Conservation (phyloP, 2,113 vertebrate species). For the Pycnonotus jocosus region DNA sequence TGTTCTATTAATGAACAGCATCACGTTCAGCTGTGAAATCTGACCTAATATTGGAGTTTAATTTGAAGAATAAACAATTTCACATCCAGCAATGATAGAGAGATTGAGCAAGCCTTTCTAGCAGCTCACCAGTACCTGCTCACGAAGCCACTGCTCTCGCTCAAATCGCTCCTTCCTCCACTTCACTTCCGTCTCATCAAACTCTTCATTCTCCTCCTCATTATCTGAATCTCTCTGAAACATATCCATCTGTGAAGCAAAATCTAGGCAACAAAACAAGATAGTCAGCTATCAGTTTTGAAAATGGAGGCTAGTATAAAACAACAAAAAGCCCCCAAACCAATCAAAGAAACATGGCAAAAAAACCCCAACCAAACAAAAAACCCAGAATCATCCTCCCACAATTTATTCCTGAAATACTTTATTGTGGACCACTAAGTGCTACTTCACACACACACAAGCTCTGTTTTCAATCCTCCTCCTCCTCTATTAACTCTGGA, state of each 20-base stretch:
- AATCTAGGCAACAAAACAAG: slow-evolving; percentile 64
- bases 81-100: neutral
- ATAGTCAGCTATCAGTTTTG: neutral
- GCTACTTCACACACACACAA: neutral
- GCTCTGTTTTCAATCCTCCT: neutral
- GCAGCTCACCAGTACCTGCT: slow-evolving; percentile 78
- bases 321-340: fast-evolving
- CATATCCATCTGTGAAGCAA: slow-evolving; percentile 74
- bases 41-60: neutral
- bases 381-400: neutral
- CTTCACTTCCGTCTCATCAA: slow-evolving; percentile 82
- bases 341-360: neutral
- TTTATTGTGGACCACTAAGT: neutral
- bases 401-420: neutral
- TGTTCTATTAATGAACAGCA: neutral
- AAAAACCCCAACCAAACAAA: fast-evolving
- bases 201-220: slow-evolving; percentile 79
- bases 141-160: slow-evolving; percentile 90
- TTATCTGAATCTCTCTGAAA: slow-evolving; percentile 75
- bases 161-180: slow-evolving; percentile 90
- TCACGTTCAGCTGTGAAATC: neutral
- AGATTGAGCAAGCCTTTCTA: neutral
- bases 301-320: neutral
- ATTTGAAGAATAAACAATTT: neutral
- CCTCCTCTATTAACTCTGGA: no score